phyloP scores from a whole-genome alignment of 2,113 vertebrate species.

The Plectropomus leopardus region DNA sequence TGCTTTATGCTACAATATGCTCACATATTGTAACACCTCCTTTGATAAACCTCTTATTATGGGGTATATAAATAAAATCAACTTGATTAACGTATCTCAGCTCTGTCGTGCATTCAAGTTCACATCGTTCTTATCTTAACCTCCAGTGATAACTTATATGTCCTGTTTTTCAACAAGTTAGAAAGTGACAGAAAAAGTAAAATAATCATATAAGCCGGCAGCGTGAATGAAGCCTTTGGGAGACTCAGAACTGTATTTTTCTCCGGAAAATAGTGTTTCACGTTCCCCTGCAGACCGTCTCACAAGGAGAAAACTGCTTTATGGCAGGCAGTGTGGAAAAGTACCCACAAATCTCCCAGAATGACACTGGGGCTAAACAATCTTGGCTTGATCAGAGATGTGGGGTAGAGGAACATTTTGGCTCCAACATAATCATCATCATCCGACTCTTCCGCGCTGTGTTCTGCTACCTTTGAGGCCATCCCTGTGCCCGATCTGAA shows the following conservation, averaged over 20 bases:
- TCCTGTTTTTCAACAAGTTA: neutral
- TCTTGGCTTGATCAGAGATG: slow-evolving; percentile 45
- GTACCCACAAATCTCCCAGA: slow-evolving; percentile 52
- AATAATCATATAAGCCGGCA: slow-evolving; percentile 8
- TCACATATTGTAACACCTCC: neutral
- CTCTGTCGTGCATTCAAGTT: neutral
- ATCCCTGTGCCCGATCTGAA: slow-evolving; percentile 25
- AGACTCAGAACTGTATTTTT: slow-evolving; percentile 30
- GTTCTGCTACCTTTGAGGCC: slow-evolving; percentile 5
- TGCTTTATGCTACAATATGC: too few relatives aligned
- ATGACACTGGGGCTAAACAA: slow-evolving; percentile 43
- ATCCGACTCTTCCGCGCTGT: neutral
- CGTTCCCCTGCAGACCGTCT: slow-evolving; percentile 32
- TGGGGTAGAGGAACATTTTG: slow-evolving; percentile 3
- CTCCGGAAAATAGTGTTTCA: slow-evolving; percentile 43
- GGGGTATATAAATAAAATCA: neutral
- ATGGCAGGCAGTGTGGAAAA: slow-evolving; percentile 31
- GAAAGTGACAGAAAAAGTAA: slow-evolving; percentile 13
- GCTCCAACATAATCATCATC: slow-evolving; percentile 2
- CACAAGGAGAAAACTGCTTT: slow-evolving; percentile 43
- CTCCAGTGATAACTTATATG: neutral
- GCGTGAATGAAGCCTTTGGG: slow-evolving; percentile 42
- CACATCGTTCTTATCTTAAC: neutral
- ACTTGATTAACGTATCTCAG: neutral
- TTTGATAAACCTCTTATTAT: neutral